Evolutionary conservation across 2,797 vertebrate genomes (phyloP).

Genomic region (Galagoides demidoff): DNA sequence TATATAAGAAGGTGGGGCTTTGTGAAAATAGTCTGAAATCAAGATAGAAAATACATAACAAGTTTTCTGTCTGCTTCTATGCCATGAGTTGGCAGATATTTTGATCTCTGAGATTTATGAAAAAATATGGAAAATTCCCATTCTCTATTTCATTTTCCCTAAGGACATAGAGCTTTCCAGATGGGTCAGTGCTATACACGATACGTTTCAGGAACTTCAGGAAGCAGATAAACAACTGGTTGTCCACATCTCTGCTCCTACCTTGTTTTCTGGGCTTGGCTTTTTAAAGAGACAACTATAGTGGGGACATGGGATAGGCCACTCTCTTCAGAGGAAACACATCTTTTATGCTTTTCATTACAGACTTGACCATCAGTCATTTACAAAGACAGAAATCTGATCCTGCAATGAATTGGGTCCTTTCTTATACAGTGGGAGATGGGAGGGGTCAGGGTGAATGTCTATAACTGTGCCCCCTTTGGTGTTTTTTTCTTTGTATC

Average conservation of each 20-base stretch:
- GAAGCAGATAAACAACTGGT: neutral
- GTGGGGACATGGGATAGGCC: neutral
- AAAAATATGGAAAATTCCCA: neutral
- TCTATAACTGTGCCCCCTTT: neutral
- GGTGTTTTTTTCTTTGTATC: neutral
- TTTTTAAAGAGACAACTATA: neutral
- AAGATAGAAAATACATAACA: neutral
- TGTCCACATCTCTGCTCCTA: neutral
- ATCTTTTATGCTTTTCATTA: neutral
- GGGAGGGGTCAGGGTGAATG: neutral
- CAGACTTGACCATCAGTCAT: neutral
- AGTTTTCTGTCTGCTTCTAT: slow-evolving; percentile 3
- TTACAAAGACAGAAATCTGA: neutral
- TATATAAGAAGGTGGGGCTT: neutral
- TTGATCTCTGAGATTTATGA: slow-evolving; percentile 18
- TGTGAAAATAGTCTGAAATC: slow-evolving; percentile 4
- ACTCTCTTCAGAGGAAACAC: neutral
- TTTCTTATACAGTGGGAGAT: neutral
- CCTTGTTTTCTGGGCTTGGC: neutral
- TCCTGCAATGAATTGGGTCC: neutral
- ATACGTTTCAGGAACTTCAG: neutral
- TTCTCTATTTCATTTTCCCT: neutral
- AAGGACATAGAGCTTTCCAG: neutral
- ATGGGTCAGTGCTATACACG: neutral
- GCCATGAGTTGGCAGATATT: neutral